phyloP scores from a whole-genome alignment of 1,140 invertebrate species.

The Conus betulinus region DNA sequence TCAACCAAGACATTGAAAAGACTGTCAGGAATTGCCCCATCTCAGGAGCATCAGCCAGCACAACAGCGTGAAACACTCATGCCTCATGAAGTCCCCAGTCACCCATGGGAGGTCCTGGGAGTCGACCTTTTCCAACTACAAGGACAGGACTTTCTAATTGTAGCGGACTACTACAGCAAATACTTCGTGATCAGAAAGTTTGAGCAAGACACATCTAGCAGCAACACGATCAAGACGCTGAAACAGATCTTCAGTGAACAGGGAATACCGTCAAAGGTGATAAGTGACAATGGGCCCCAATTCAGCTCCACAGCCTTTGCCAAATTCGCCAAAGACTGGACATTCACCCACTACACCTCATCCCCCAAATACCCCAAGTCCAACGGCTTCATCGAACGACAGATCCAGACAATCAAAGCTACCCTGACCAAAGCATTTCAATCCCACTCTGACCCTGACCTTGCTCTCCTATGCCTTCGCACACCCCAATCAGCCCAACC shows the following conservation, averaged over 20 bases:
- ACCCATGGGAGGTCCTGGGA: slow-evolving; percentile 29
- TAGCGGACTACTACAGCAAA: slow-evolving; percentile 37
- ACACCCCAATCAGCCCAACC: slow-evolving; percentile 31
- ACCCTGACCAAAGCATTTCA: slow-evolving; percentile 32
- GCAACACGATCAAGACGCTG: not conserved
- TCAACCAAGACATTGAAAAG: no score
- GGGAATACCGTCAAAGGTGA: slow-evolving; percentile 21
- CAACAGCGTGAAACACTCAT: slow-evolving; percentile 21
- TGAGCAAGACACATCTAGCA: not conserved
- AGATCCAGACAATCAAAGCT: slow-evolving; percentile 45
- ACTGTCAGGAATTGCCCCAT: no score
- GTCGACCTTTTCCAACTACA: slow-evolving; percentile 36
- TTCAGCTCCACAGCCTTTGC: slow-evolving; percentile 25
- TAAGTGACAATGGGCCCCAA: slow-evolving; percentile 40
- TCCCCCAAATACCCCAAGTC: slow-evolving; percentile 40
- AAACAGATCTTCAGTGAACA: slow-evolving; percentile 30
- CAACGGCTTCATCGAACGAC: slow-evolving; percentile 47
- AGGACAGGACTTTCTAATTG: slow-evolving; percentile 11
- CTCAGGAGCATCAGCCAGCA: not conserved
- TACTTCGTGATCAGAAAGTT: slow-evolving; percentile 31
- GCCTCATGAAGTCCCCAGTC: slow-evolving; percentile 39
- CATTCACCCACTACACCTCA: slow-evolving; percentile 39
- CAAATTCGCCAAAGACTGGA: slow-evolving; percentile 5
- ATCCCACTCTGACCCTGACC: slow-evolving; percentile 20
- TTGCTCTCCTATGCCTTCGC: slow-evolving; percentile 37